These are phyloP conservation scores for Campoletis raptor DNA, from an alignment of 2,888 invertebrate genomes.

Conservation along the genomic window DNA sequence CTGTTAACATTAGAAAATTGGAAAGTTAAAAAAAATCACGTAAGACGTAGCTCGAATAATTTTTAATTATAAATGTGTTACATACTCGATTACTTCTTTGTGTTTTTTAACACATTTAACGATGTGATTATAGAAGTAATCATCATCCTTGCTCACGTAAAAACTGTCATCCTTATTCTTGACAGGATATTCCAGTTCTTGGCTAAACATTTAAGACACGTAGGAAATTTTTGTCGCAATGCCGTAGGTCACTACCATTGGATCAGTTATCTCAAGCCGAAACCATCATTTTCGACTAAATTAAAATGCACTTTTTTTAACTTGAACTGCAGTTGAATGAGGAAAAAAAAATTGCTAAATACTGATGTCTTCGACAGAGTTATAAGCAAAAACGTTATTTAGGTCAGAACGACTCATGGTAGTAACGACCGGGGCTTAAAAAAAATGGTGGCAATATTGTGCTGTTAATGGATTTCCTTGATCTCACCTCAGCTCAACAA, in stretches of 20 bases:
- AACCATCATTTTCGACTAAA: no score
- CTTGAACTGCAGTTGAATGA: background rate
- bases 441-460: background rate
- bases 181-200: slow-evolving; percentile 24
- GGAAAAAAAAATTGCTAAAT: background rate
- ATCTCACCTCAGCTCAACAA: slow-evolving; percentile 54
- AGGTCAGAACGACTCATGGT: background rate
- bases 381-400: background rate
- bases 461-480: background rate
- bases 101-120: slow-evolving; percentile 51
- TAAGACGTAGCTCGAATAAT: background rate
- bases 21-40: background rate
- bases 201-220: slow-evolving; percentile 20
- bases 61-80: background rate
- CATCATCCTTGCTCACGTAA: slow-evolving; percentile 23
- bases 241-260: no score
- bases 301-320: background rate
- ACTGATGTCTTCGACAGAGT: no score
- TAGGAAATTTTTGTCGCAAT: background rate
- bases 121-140: slow-evolving; percentile 34
- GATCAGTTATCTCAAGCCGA: no score
- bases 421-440: background rate
- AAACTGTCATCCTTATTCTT: slow-evolving; percentile 5
- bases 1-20: slow-evolving; percentile 9
- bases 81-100: slow-evolving; percentile 58